Evolutionary conservation across 53 echinoderm and acorn worm species (phyloP), one percentile per base, ranked within the genome.

Genomic region (Echinometra lucunter): DNA sequence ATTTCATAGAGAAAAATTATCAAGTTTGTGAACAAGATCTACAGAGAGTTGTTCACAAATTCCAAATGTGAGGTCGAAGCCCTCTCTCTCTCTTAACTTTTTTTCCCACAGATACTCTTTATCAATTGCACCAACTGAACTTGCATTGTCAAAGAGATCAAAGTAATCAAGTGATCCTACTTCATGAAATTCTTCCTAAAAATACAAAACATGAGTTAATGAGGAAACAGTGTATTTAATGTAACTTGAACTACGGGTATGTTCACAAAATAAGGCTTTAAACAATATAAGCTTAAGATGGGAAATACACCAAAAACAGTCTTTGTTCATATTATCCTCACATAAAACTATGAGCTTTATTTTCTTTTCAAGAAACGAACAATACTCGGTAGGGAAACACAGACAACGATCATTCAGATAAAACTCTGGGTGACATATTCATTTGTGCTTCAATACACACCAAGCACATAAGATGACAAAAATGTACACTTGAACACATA

Each of bases 401-500:
- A 85, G 8, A 85, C 53, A 85, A 38, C 44, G 5, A 23, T 81
- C 19, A 42, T 44, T 12, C 30, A 85, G 45, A 85, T 49, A 28
- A 85, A 44, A 81, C 40, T 81, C 49, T 85, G 45, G 49, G 49
- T 53, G 53, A 85, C 85, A 85, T 21, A 47, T 13, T 49, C 30
- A 28, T 85, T 85, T 85, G 85, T 53, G 85, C 45, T 85, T 85
- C 49, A 35, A 49, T 85, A 85, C 47, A 85, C 47, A 85, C 27
- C 30, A 45, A 85, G 49, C 85, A 85, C 85, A 47, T 53, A 53
- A 10, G 37, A 60, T 89, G 56, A 89, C 60, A 89, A 37, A 60
- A 37, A 58, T 89, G 7, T 89, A 89, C 89, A 89, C 37, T 38
- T 38, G 89, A 89, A 57, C 89, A 89, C 89, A 89, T 89, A 89